Conservation (phyloP, 2,888 invertebrate species). For the Ornithoptera priamus region DNA sequence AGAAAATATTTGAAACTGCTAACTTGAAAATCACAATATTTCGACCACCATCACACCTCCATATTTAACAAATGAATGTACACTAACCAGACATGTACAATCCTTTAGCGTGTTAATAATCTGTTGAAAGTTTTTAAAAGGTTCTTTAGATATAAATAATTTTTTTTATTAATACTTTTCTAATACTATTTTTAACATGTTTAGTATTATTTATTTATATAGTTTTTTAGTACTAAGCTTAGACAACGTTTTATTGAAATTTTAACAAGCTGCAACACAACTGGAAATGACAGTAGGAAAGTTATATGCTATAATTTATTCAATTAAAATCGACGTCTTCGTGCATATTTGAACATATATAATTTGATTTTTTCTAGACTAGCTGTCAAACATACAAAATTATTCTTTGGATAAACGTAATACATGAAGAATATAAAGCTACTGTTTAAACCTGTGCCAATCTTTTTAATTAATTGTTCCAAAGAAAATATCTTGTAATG, state of each 20-base stretch:
- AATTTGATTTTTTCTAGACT: neutral
- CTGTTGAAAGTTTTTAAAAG: constrained; percentile 15
- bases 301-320: neutral
- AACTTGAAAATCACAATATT: constrained; percentile 69
- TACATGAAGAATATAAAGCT: neutral
- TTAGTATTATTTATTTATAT: neutral
- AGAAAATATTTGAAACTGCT: constrained; percentile 59
- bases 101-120: constrained; percentile 16
- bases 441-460: neutral
- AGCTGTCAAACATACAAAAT: neutral
- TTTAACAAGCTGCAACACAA: neutral
- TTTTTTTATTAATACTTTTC: neutral
- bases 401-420: neutral
- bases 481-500: constrained; percentile 38
- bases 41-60: constrained; percentile 74
- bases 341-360: neutral
- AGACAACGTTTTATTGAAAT: neutral
- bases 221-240: neutral
- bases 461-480: neutral
- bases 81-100: constrained; percentile 36
- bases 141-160: neutral
- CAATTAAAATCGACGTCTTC: neutral
- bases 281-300: neutral
- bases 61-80: constrained; percentile 78
- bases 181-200: neutral